Evolutionary conservation across 2,888 invertebrate genomes (phyloP), one percentile per base, ranked within the genome.

Genomic region (Mystacides longicornis): DNA sequence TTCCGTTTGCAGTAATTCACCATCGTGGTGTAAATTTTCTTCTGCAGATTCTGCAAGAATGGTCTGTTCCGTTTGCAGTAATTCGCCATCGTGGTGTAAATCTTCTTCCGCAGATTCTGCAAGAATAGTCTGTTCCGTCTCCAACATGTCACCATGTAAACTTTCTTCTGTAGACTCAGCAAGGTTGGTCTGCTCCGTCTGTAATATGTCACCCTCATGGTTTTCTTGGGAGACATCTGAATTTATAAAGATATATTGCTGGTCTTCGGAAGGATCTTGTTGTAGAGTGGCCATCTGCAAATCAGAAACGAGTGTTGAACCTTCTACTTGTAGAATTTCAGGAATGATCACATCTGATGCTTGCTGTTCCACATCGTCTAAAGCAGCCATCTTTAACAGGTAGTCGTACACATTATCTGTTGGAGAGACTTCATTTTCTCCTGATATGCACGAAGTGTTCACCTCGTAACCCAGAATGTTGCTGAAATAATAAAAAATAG

Each of bases 371-470:
- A 48, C 56, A 27, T 56, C 54, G n/a, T 56, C 50, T 7, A 42
- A 27, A 3, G 47, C 67, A 63, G 75, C 75, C 0, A 70, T 62
- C 20, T 68, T 72, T 11, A 74, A 60, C 0, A 77, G 66, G 62
- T 71, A 77, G 52, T 71, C 68, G 60, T 75, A 76, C 4, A 74
- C 67, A 43, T 77, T 77, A 49, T 75, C 75, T 7, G 66, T 68
- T 14, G 75, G 60, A 0, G 70, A 67, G 0, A 75, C 74, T 0
- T 69, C 65, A 60, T 73, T 71, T 62, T 75, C 71, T 55, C 67
- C 68, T 0, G 75, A 75, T 55, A 77, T 68, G 0, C 71, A 71
- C 60, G 72, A 70, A 51, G 77, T 51, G 56, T 76, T 73, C 1
- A 77, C 68, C 1, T 75, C 74, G 52, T 70, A 77, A 16, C 77